Base-by-base conservation (phyloP, 2,113 vertebrate species). In the Heterotilapia buettikoferi region DNA sequence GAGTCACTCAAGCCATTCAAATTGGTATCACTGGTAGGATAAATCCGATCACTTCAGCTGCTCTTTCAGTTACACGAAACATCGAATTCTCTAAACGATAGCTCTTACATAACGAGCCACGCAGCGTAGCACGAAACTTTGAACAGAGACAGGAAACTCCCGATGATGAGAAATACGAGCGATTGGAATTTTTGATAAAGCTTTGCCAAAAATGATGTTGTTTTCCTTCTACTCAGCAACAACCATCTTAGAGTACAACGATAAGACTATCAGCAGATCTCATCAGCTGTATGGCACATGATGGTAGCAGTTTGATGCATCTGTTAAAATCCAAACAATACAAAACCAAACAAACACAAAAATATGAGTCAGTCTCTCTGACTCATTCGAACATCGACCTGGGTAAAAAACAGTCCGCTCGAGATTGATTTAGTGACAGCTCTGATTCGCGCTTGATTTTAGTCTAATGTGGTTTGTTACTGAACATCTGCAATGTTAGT, bases 331-430 rank as follows among this genome's bases (percentile, higher is more conserved):
- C 40, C 79, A 78, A 90, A 76, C 45, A 76, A 68, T 38, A 38
- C 61, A 73, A 87, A 85, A 13, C 19, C 33, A 90, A 90, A 80
- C 81, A 26, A 33, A 82, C 83, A 29, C 24, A 76, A 47, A 76
- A 91, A 87, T 36, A 84, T 84, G 82, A 68, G 33, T 38, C 45
- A 66, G 84, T 89, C 57, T 63, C 45, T 52, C 53, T 92, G 92
- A 93, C 86, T 94, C 92, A 87, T 90, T 84, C 16, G 12, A 88
- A 89, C 80, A 92, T 78, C 43, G 68, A 91, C 81, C 88, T 88
- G 84, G 26, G 83, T 90, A 63, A 63, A 59, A 85, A 63, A 92
- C 9, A 5, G 31, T 57, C 24, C 2, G 81, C 79, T 66, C 2
- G 9, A 50, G 52, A 68, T 90, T 40, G 82, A 91, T 89, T 26